These are phyloP conservation scores for Drosophila arawakana DNA, from an alignment of 1,140 invertebrate genomes.

Conservation along the genomic window DNA sequence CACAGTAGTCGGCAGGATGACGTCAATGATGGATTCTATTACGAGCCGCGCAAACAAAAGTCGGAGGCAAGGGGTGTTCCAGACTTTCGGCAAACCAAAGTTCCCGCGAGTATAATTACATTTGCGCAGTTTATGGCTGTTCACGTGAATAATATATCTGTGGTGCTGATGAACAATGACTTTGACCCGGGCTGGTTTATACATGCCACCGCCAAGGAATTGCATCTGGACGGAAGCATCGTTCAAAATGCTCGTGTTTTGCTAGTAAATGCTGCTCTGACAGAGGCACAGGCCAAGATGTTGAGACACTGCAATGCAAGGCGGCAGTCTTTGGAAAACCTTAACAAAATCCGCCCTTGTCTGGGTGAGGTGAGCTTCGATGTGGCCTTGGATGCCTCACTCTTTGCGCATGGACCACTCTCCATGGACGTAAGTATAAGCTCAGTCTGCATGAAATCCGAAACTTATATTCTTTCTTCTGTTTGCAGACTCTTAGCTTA, in stretches of 20 bases:
- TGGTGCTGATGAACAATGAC: constrained; percentile 88
- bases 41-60: constrained; percentile 68
- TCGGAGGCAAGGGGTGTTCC: constrained; percentile 83
- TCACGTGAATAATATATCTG: constrained; percentile 92
- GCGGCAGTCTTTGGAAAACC: constrained; percentile 75
- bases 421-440: constrained; percentile 89
- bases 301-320: constrained; percentile 83
- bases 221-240: constrained; percentile 91
- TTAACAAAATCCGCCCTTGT: constrained; percentile 85
- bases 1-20: constrained; percentile 78
- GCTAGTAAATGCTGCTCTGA: constrained; percentile 89
- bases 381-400: constrained; percentile 89
- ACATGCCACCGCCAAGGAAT: constrained; percentile 90
- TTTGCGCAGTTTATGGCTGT: constrained; percentile 96
- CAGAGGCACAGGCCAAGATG: constrained; percentile 86
- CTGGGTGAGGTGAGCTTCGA: constrained; percentile 90
- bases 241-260: constrained; percentile 90
- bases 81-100: constrained; percentile 90
- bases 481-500: constrained; percentile 89
- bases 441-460: background rate
- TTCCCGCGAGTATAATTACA: constrained; percentile 91
- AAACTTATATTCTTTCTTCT: constrained; percentile 26
- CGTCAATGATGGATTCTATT: constrained; percentile 42
- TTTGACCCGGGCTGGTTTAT: constrained; percentile 90
- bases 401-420: constrained; percentile 90